Conservation (phyloP, 2,797 vertebrate species). For the Aulostomus chinensis region DNA sequence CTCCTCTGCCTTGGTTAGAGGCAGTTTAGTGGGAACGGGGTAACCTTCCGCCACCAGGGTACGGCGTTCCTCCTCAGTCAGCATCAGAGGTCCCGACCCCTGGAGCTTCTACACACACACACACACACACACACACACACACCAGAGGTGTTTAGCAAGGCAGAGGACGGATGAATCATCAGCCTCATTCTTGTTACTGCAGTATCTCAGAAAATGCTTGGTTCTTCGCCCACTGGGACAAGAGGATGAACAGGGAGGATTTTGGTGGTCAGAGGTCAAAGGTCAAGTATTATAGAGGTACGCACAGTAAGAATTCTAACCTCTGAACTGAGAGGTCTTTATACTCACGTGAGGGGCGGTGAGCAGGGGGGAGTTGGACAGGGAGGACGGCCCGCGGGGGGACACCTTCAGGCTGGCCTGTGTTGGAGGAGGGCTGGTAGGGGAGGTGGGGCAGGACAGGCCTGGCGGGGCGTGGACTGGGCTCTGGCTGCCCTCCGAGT, state of each 20-base stretch:
- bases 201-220: too few species aligned
- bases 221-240: too few species aligned
- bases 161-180: too few species aligned
- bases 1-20: conserved; percentile 95
- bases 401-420: conserved; percentile 81
- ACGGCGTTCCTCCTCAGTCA: conserved; percentile 97
- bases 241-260: background rate
- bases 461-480: conserved; percentile 82
- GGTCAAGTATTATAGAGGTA: too few species aligned
- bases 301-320: too few species aligned
- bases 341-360: conserved; percentile 92
- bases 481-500: conserved; percentile 95
- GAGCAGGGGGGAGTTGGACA: conserved; percentile 95
- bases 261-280: too few species aligned
- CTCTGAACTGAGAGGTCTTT: background rate
- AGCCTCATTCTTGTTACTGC: too few species aligned
- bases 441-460: conserved; percentile 72
- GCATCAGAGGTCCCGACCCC: conserved; percentile 92
- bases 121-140: background rate
- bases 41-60: conserved; percentile 96
- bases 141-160: too few species aligned
- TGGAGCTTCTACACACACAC: conserved; percentile 87
- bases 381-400: conserved; percentile 81
- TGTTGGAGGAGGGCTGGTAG: conserved; percentile 70
- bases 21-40: conserved; percentile 94